phyloP scores from a whole-genome alignment of 2,797 vertebrate species.

The Ptychobarbus kaznakovi region DNA sequence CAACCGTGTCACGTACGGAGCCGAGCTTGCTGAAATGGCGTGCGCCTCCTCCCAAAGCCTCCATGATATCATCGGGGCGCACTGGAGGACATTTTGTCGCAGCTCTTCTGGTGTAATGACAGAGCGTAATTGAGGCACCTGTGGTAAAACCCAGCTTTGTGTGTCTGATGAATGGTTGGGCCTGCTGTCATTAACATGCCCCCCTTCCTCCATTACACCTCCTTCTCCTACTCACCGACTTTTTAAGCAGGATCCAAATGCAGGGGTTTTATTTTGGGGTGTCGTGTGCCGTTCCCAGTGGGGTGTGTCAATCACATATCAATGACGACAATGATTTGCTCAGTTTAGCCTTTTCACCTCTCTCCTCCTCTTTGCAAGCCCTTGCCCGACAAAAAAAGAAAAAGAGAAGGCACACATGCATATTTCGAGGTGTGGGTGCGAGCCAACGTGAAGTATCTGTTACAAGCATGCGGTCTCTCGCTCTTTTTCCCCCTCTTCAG shows the following conservation, averaged over 20 bases:
- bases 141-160: conserved; percentile 55
- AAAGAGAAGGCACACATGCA: conserved; percentile 47
- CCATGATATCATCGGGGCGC: conserved; percentile 61
- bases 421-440: conserved; percentile 46
- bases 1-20: conserved; percentile 33
- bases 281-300: conserved; percentile 69
- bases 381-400: conserved; percentile 59
- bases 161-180: conserved; percentile 57
- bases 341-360: conserved; percentile 82
- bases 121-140: conserved; percentile 57
- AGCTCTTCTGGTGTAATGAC: conserved; percentile 56
- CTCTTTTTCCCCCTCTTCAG: conserved; percentile 40
- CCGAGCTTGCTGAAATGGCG: conserved; percentile 36
- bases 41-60: conserved; percentile 37
- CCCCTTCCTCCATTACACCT: conserved; percentile 39
- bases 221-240: conserved; percentile 40
- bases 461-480: conserved; percentile 39
- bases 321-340: conserved; percentile 76
- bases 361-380: conserved; percentile 59
- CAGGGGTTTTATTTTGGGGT: conserved; percentile 52
- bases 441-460: conserved; percentile 60
- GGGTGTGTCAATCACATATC: conserved; percentile 73
- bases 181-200: conserved; percentile 55
- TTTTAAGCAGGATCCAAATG: conserved; percentile 55
- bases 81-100: conserved; percentile 75